Base-by-base conservation (phyloP, 2,113 vertebrate genomes). In the Entelurus aequoreus region DNA sequence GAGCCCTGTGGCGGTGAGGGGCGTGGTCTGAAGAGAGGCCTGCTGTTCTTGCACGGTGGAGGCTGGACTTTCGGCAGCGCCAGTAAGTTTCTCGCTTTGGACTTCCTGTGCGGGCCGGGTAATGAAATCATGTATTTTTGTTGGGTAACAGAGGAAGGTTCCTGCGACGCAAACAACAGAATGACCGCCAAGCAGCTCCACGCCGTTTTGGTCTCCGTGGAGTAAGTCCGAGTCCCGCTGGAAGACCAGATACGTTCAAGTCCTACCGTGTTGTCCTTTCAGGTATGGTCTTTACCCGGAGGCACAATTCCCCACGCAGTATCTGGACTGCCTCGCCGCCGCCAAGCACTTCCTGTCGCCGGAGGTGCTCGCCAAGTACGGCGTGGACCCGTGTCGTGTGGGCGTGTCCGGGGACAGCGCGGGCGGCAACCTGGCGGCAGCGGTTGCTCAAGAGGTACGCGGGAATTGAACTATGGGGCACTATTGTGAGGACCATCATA, bases 351-450 rank as follows among this genome's bases (percentile, higher is more conserved):
- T 97, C 76, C 74, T 98, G 86, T 92, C 81, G 48, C 87, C 89
- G 0, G 91, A 92, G 9, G 80, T 96, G 76, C 79, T 95, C 67
- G 75, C 87, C 28, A 83, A 83, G 64, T 97, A 94, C 52, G 90
- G 88, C 0, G 90, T 94, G n/a, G 94, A 99, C 70, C 94, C 95
- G 0, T 70, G 63, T 48, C 90, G 94, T 48, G 87, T 99, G 35
- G 94, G 88, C 4, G 81, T 99, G 78, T 90, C 95, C 28, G 97
- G 97, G 0, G 97, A 98, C 79, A 99, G 97, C 0, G 93, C 94
- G 6, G 97, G 97, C 65, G 97, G 97, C 28, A 99, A 98, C 79
- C 70, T 98, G 62, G 95, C 95, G 1, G 95, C 95, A 15, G 94
- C 91, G 4, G 87, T 95, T n/a, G 85, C 90, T 71, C 96, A 98